phyloP scores from a whole-genome alignment of 2,888 invertebrate genomes.

The Aphidius colemani region DNA sequence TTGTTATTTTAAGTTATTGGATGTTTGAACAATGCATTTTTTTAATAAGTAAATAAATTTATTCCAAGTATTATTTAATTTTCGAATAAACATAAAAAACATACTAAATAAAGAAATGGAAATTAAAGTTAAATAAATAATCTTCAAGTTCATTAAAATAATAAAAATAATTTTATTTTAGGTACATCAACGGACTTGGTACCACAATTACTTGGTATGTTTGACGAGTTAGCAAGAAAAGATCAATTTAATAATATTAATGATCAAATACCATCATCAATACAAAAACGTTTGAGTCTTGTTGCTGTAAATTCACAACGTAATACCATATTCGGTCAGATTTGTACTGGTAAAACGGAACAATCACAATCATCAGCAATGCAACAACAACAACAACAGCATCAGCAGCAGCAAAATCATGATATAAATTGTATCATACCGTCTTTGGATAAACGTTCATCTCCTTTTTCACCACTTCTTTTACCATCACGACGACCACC shows the following conservation, averaged over 20 bases:
- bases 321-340: slow-evolving; percentile 49
- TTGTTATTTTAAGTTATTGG: too few relatives aligned
- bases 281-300: slow-evolving; percentile 54
- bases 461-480: background rate
- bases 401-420: slow-evolving; percentile 26
- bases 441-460: too few relatives aligned
- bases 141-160: background rate
- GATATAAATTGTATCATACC: background rate
- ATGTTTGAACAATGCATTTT: too few relatives aligned
- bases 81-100: too few relatives aligned
- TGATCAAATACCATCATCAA: slow-evolving; percentile 44
- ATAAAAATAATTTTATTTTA: slow-evolving; percentile 55
- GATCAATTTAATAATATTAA: slow-evolving; percentile 33
- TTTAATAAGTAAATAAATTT: too few relatives aligned
- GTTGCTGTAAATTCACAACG: slow-evolving; percentile 46
- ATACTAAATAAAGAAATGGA: too few relatives aligned
- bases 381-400: slow-evolving; percentile 19
- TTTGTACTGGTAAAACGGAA: slow-evolving; percentile 33
- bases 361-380: background rate
- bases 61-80: too few relatives aligned
- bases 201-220: slow-evolving; percentile 84
- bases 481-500: background rate
- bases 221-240: slow-evolving; percentile 73
- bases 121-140: too few relatives aligned
- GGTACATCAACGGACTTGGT: slow-evolving; percentile 82